Evolutionary conservation across 2,113 vertebrate species (phyloP).

Genomic region (Oriolus oriolus): DNA sequence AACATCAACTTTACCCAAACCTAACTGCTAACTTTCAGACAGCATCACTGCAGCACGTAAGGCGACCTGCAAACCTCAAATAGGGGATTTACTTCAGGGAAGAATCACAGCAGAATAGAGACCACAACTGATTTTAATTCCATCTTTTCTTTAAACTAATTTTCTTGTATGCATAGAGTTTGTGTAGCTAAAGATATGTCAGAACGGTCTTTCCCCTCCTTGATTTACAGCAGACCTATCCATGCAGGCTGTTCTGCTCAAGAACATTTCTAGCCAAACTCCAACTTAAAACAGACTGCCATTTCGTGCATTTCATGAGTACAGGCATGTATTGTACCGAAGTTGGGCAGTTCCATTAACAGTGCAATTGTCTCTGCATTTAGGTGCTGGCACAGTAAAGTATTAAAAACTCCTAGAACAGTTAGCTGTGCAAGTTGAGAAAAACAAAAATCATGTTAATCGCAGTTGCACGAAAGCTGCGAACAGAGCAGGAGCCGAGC

Average conservation of each 20-base stretch:
- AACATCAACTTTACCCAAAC: not conserved
- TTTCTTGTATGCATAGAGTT: fast-evolving
- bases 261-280: not conserved
- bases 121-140: not conserved
- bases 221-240: not conserved
- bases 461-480: not conserved
- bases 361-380: not conserved
- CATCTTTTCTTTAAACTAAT: not conserved
- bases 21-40: not conserved
- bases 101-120: not conserved
- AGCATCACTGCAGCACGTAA: not conserved
- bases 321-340: not conserved
- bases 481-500: not conserved
- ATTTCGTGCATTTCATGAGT: not conserved
- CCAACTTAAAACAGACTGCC: not conserved
- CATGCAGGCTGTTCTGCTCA: not conserved
- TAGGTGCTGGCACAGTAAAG: not conserved
- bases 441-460: not conserved
- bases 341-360: not conserved
- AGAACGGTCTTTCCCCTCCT: not conserved
- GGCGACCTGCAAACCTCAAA: not conserved
- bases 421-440: not conserved
- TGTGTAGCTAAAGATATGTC: not conserved
- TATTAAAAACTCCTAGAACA: not conserved
- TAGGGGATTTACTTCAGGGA: not conserved